Conservation (phyloP, 2,888 invertebrate species). For the Drosophila borealis region DNA sequence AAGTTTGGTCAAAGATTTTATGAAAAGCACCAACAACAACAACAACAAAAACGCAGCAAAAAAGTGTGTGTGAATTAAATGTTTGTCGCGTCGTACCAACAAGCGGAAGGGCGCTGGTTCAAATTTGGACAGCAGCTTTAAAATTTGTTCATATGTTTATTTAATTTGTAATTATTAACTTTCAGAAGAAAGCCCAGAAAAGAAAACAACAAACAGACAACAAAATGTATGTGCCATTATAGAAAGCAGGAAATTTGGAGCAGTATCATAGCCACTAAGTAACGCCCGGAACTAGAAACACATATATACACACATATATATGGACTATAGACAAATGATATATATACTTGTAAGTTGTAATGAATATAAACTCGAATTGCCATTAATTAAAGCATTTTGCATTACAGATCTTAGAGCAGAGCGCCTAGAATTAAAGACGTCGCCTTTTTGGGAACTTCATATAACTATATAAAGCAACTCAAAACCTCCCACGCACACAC, state of each 20-base stretch:
- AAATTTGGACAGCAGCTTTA: too few relatives aligned
- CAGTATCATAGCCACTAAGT: constrained; percentile 74
- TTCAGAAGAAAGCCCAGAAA: constrained; percentile 30
- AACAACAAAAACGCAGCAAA: too few relatives aligned
- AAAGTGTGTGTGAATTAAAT: too few relatives aligned
- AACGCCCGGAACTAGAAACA: constrained; percentile 34
- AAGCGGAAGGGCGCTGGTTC: too few relatives aligned
- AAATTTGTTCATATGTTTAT: too few relatives aligned
- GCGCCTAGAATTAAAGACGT: constrained; percentile 37
- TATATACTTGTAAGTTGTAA: constrained; percentile 35
- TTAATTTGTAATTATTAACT: too few relatives aligned
- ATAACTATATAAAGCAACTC: constrained; percentile 27
- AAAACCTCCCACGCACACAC: constrained; percentile 18
- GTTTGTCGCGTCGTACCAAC: too few relatives aligned
- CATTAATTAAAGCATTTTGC: neutral
- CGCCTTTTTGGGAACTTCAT: constrained; percentile 26
- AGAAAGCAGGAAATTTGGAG: constrained; percentile 50
- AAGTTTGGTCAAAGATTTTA: too few relatives aligned
- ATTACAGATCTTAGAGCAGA: constrained; percentile 48
- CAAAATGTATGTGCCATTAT: constrained; percentile 77
- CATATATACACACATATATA: constrained; percentile 35
- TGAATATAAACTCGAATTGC: neutral
- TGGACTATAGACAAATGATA: constrained; percentile 50
- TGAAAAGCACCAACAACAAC: too few relatives aligned
- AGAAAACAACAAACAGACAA: constrained; percentile 22